phyloP scores from a whole-genome alignment of 2,888 invertebrate genomes.

The Timandra comae region DNA sequence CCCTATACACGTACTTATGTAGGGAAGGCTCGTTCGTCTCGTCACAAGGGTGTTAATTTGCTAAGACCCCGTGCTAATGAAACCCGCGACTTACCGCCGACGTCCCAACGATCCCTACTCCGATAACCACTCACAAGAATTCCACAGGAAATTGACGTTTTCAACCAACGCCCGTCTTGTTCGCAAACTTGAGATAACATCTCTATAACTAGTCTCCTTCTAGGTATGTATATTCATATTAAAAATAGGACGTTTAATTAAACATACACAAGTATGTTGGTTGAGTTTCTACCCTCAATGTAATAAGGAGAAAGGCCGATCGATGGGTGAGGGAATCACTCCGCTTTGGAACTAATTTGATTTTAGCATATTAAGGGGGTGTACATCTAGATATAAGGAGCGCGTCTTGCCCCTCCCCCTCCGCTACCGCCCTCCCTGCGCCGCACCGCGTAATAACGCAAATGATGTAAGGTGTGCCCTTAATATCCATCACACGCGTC shows the following conservation, averaged over 20 bases:
- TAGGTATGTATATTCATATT: slow-evolving; percentile 15
- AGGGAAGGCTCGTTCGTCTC: slow-evolving; percentile 37
- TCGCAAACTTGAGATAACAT: slow-evolving; percentile 39
- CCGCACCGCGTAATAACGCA: slow-evolving; percentile 64
- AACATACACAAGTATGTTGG: slow-evolving; percentile 43
- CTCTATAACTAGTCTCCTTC: slow-evolving; percentile 27
- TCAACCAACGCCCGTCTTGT: slow-evolving; percentile 44
- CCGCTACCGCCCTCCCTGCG: slow-evolving; percentile 16
- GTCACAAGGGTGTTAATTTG: slow-evolving; percentile 71
- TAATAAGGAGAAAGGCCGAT: slow-evolving; percentile 61
- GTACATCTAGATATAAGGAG: slow-evolving; percentile 70
- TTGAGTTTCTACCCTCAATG: slow-evolving; percentile 43
- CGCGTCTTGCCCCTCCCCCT: slow-evolving; percentile 58
- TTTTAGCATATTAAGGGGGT: slow-evolving; percentile 75
- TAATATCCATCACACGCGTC: slow-evolving; percentile 76
- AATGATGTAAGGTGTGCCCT: slow-evolving; percentile 77
- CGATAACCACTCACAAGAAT: slow-evolving; percentile 64
- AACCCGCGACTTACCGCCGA: slow-evolving; percentile 64
- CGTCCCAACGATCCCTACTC: slow-evolving; percentile 49
- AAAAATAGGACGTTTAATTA: slow-evolving; percentile 39
- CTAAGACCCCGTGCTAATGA: slow-evolving; percentile 68
- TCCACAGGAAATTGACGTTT: slow-evolving; percentile 70
- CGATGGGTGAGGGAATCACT: slow-evolving; percentile 68
- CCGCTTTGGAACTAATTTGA: slow-evolving; percentile 74
- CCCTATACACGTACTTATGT: slow-evolving; percentile 22